Conservation (phyloP, 2,797 vertebrate genomes). For the Luscinia luscinia region DNA sequence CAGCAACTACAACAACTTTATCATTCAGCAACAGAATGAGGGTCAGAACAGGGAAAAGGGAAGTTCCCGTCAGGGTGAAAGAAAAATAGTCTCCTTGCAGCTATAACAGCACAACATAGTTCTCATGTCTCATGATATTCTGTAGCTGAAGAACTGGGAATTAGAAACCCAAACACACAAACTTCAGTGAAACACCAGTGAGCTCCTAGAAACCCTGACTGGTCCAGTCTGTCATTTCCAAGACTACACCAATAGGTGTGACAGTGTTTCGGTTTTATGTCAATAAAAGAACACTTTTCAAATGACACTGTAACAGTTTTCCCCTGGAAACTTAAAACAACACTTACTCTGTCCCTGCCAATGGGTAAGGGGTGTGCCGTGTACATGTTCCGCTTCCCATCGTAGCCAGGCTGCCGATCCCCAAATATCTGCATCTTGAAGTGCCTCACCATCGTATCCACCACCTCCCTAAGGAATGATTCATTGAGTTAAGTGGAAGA, state of each 20-base stretch:
- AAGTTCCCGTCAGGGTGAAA: not conserved
- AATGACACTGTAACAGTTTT: not conserved
- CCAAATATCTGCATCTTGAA: conserved; percentile 99
- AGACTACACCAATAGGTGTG: accelerated
- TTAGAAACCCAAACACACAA: not conserved
- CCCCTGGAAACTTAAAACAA: not conserved
- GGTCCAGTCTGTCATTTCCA: not conserved
- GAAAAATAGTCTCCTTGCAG: not conserved
- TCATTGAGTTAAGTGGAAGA: conserved; percentile 13
- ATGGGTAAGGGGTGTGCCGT: conserved; percentile 96
- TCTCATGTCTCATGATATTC: not conserved
- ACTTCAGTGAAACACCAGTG: not conserved
- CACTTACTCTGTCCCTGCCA: conserved; percentile 90
- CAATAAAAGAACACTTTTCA: not conserved
- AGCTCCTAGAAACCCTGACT: not conserved
- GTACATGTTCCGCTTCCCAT: conserved; percentile 99
- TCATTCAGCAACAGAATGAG: not conserved
- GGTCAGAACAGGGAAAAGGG: not conserved
- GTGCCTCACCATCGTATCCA: conserved; percentile 98
- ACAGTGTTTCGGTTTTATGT: not conserved
- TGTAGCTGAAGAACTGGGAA: not conserved
- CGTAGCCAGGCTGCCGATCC: conserved; percentile 96
- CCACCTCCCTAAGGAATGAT: conserved; percentile 88
- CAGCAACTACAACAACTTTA: not conserved
- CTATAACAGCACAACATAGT: not conserved